phyloP scores from a whole-genome alignment of 2,113 vertebrate species.

The Ginglymostoma cirratum region DNA sequence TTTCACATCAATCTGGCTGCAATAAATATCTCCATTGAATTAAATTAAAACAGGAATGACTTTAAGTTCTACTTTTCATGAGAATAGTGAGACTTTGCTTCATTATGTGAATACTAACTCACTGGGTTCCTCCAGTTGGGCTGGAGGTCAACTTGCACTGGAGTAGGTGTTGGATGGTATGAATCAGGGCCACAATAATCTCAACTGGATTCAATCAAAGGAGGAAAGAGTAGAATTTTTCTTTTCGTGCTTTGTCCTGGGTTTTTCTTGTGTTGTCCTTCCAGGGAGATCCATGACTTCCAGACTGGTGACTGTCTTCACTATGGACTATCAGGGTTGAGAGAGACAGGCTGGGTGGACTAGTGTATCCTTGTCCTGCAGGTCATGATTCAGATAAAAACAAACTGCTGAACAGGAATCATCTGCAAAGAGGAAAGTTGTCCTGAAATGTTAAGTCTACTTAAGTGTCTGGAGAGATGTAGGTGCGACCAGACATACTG shows the following conservation, averaged over 20 bases:
- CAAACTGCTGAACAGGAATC: neutral
- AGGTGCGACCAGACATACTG: neutral
- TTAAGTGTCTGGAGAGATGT: neutral
- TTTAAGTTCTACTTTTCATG: neutral
- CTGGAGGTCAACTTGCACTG: neutral
- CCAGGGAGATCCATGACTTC: neutral
- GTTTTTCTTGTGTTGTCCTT: neutral
- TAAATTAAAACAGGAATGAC: neutral
- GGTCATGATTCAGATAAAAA: neutral
- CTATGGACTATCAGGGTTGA: too few relatives aligned
- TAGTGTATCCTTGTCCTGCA: neutral
- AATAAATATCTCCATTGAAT: neutral
- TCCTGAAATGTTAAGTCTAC: neutral
- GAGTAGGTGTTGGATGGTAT: neutral
- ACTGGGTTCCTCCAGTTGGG: neutral
- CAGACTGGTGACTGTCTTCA: neutral
- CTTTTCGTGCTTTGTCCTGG: neutral
- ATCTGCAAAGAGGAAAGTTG: neutral
- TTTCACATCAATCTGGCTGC: neutral
- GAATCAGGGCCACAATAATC: neutral
- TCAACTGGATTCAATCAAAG: neutral
- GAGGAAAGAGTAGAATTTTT: neutral
- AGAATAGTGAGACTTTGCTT: neutral
- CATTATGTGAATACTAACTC: neutral
- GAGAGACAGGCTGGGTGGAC: neutral